These are phyloP conservation scores for Micoletzkya japonica DNA, from an alignment of 2,888 invertebrate species.

Conservation along the genomic window DNA sequence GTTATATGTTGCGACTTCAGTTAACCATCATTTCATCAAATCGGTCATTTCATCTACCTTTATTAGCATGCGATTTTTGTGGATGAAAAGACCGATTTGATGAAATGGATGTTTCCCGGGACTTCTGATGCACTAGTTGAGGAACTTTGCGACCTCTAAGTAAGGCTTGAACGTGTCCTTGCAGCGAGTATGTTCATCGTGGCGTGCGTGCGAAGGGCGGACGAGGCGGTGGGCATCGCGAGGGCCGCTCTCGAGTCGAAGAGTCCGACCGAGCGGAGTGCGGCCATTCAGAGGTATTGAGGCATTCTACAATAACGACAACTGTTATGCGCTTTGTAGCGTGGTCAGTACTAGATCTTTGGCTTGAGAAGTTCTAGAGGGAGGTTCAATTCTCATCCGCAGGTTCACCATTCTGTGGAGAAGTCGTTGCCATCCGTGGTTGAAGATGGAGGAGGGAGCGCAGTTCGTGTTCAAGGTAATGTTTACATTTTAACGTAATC, in stretches of 20 bases:
- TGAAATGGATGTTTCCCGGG: no score
- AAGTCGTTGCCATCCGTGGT: conserved; percentile 96
- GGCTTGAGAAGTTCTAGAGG: not conserved
- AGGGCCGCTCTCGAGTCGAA: conserved; percentile 82
- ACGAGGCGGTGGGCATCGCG: conserved; percentile 86
- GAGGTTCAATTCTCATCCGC: not conserved
- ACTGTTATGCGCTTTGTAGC: not conserved
- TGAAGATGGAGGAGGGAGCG: conserved; percentile 97
- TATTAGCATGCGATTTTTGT: no score
- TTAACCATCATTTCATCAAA: no score
- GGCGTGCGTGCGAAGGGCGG: conserved; percentile 87
- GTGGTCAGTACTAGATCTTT: not conserved
- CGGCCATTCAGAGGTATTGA: conserved; percentile 73
- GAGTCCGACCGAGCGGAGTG: conserved; percentile 80
- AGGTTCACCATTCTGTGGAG: conserved; percentile 94
- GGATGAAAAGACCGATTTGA: no score
- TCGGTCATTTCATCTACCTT: no score
- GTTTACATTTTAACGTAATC: not conserved
- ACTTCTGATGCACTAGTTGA: no score
- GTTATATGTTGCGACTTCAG: no score
- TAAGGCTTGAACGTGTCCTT: no score
- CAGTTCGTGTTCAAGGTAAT: conserved; percentile 85
- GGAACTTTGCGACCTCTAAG: no score
- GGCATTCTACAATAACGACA: not conserved
- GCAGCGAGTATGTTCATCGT: conserved; percentile 89